These are phyloP conservation scores for Poeciliopsis prolifica DNA, from an alignment of 2,113 vertebrate species.

Conservation along the genomic window DNA sequence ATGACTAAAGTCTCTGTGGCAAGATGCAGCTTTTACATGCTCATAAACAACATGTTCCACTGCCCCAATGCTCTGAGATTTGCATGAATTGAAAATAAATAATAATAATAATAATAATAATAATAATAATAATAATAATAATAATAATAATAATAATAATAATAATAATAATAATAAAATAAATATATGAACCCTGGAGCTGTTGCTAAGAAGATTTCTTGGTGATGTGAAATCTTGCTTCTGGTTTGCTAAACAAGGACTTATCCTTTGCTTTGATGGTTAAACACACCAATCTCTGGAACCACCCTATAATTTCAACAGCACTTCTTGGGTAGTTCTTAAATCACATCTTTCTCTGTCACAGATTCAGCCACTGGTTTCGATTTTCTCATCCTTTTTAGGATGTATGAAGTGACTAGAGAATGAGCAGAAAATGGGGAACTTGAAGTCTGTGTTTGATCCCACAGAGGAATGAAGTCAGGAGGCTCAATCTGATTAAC, in stretches of 20 bases:
- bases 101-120: background rate
- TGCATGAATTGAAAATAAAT: slow-evolving; percentile 27
- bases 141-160: background rate
- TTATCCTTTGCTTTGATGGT: slow-evolving; percentile 33
- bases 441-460: slow-evolving; percentile 49
- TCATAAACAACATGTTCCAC: slow-evolving; percentile 43
- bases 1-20: slow-evolving; percentile 40
- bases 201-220: slow-evolving; percentile 16
- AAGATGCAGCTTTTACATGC: slow-evolving; percentile 59
- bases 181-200: slow-evolving; percentile 23
- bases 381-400: slow-evolving; percentile 34
- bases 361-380: slow-evolving; percentile 41
- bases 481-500: slow-evolving; percentile 60
- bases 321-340: slow-evolving; percentile 59
- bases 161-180: slow-evolving; percentile 10
- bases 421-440: slow-evolving; percentile 12
- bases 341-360: slow-evolving; percentile 46
- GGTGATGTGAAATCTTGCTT: slow-evolving; percentile 26
- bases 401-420: slow-evolving; percentile 8
- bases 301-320: slow-evolving; percentile 54
- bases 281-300: slow-evolving; percentile 45
- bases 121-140: slow-evolving; percentile 11
- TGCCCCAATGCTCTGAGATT: slow-evolving; percentile 26
- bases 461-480: slow-evolving; percentile 41
- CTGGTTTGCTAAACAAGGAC: slow-evolving; percentile 27